Evolutionary conservation across 2,113 vertebrate species (phyloP).

Genomic region (Hymenochirus boettgeri): DNA sequence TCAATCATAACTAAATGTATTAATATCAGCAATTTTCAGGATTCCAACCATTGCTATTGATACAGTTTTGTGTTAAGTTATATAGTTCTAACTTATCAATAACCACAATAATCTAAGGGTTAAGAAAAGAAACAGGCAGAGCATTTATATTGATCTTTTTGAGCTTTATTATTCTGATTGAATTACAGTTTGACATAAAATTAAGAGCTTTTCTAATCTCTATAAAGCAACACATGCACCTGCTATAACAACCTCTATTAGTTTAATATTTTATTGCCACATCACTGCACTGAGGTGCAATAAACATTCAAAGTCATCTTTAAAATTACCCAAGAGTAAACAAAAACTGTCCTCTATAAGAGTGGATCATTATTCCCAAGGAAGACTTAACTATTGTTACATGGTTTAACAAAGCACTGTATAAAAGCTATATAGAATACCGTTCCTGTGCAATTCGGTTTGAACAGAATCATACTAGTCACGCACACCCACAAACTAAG

Average conservation of each 20-base stretch:
- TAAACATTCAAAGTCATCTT: constrained; percentile 80
- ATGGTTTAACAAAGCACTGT: constrained; percentile 78
- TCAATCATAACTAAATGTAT: no score
- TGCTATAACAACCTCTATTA: constrained; percentile 70
- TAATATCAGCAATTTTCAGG: no score
- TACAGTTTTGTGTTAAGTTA: no score
- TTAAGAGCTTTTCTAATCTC: constrained; percentile 78
- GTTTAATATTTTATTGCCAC: constrained; percentile 82
- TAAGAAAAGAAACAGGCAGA: not conserved
- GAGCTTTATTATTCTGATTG: constrained; percentile 74
- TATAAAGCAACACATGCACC: constrained; percentile 76
- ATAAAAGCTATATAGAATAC: constrained; percentile 76
- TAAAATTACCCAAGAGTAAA: constrained; percentile 68
- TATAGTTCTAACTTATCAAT: no score
- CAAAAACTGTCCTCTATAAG: constrained; percentile 74
- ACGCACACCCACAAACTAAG: constrained; percentile 71
- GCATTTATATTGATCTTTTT: constrained; percentile 45
- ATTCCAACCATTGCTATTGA: no score
- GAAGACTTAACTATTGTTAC: constrained; percentile 74
- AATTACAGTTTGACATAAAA: constrained; percentile 78
- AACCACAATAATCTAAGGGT: no score
- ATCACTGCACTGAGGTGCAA: constrained; percentile 80
- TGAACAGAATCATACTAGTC: constrained; percentile 73
- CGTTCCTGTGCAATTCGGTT: constrained; percentile 76
- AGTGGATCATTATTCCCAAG: constrained; percentile 76